Base-by-base conservation (phyloP, 2,888 invertebrate genomes). In the Brachyopa scutellaris region DNA sequence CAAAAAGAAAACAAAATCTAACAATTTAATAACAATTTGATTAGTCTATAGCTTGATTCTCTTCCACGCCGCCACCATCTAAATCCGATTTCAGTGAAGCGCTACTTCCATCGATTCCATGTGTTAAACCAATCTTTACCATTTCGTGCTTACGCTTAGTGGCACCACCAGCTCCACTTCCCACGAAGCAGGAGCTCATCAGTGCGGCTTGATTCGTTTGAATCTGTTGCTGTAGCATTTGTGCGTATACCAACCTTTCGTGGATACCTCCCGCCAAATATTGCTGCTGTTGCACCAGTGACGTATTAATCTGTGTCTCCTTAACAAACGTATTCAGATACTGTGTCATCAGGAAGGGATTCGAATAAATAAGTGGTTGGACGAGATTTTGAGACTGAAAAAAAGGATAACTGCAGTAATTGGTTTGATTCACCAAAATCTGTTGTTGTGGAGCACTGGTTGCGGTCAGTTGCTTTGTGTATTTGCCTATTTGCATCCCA, bases 241-340 rank as follows among this genome's bases (percentile, higher is more conserved):
- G 87, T 2, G 85, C 85, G 57, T 86, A 86, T 4, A 86, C 62
- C 11, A 86, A 51, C 8, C 86, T 84, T 59, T 87, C 86, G 33
- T 86, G 86, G 7, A 86, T 82, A 1, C 84, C 84, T 1, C 85
- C 84, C 29, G 79, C 74, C 17, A 85, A 9, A 23, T 85, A 85
- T 13, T 82, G 82, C 19, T 86, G 86, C 19, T 77, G 82, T 8
- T 70, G 82, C 21, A 72, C 62, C 5, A 72, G 40, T 1, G 82
- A 70, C 0, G 76, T 59, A 11, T 82, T 82, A 1, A 82, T 66
- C 6, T 82, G 82, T 0, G 86, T 85, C 38, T 86, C 86, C 19
- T 86, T 85, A n/a, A 86, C 85, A 38, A 86, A 85, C 0, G 85
- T 82, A 51, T 86, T 87, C 11, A 86, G 62, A 59, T 86, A 87